A percentile compares a stretch with the other conserved stretches of the same genome.
Conservation (phyloP, 2,888 invertebrate species). For the Lissocephala sabroskyi region DNA sequence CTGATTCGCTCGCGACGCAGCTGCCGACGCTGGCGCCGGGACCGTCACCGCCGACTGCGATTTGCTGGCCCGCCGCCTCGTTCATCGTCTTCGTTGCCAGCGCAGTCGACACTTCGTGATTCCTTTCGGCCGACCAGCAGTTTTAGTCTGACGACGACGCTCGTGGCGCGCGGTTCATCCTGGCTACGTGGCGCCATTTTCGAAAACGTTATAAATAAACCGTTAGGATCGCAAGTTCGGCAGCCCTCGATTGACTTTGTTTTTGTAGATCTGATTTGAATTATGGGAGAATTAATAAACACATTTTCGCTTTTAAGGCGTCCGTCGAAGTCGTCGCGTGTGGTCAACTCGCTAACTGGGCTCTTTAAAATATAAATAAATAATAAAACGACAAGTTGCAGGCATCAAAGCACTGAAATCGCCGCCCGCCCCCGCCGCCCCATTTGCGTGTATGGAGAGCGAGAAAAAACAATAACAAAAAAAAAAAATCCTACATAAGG, state of each 20-base stretch:
- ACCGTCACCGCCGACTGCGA: constrained; percentile 27
- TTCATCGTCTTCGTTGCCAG: constrained; percentile 37
- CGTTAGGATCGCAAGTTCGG: no score
- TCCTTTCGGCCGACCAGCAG: constrained; percentile 15
- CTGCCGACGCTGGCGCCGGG: constrained; percentile 38
- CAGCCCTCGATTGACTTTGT: no score
- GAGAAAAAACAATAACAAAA: constrained; percentile 9
- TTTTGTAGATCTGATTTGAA: no score
- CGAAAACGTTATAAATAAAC: not conserved
- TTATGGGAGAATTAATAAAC: no score
- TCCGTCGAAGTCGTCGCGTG: not conserved
- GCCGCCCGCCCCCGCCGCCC: no score
- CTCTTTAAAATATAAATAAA: constrained; percentile 8
- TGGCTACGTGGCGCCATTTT: not conserved
- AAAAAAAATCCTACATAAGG: constrained; percentile 14
- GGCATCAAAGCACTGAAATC: constrained; percentile 18
- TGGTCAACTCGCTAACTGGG: not conserved
- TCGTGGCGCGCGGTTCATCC: constrained; percentile 56
- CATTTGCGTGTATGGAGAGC: constrained; percentile 42
- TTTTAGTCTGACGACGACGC: constrained; percentile 56
- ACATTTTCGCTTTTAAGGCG: no score
- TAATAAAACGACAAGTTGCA: constrained; percentile 13
- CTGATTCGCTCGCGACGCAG: constrained; percentile 68
- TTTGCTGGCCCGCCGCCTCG: constrained; percentile 35
- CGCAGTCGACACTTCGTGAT: constrained; percentile 25